A percentile compares a stretch with the other conserved stretches of the same genome.
Conservation (phyloP, 2,888 invertebrate genomes). For the Drosophila pseudotalamancana region DNA sequence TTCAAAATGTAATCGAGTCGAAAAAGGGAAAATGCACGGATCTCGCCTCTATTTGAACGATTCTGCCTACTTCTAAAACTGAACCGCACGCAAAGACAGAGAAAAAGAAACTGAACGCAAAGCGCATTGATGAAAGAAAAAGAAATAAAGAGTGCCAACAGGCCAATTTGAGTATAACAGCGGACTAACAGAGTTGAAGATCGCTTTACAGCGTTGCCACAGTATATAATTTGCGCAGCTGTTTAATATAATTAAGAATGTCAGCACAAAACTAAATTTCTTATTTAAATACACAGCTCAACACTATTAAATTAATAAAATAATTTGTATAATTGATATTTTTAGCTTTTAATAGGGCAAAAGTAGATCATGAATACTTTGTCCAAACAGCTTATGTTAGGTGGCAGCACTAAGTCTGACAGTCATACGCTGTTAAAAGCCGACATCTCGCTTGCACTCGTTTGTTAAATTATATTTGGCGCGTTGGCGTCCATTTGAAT, state of each 20-base stretch:
- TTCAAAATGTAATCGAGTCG: conserved; percentile 67
- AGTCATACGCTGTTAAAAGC: conserved; percentile 19
- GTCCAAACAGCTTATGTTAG: background rate
- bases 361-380: background rate
- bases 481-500: conserved; percentile 76
- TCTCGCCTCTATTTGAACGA: conserved; percentile 69
- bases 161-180: conserved; percentile 56
- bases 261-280: conserved; percentile 8
- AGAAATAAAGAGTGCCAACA: conserved; percentile 34
- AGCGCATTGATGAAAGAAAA: conserved; percentile 49
- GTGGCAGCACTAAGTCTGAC: conserved; percentile 41
- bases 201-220: conserved; percentile 57
- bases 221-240: conserved; percentile 40
- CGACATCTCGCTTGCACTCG: conserved; percentile 43
- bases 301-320: conserved; percentile 19
- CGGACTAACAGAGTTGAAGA: conserved; percentile 40
- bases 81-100: conserved; percentile 80
- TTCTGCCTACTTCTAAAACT: conserved; percentile 66
- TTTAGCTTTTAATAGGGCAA: background rate
- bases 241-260: conserved; percentile 44
- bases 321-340: conserved; percentile 1
- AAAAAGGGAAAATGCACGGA: conserved; percentile 63
- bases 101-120: conserved; percentile 80
- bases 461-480: conserved; percentile 44
- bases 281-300: background rate